Conservation (phyloP, 30 jellyfish, hydroid and myxozoan species). For the Phacellophora camtschatica region DNA sequence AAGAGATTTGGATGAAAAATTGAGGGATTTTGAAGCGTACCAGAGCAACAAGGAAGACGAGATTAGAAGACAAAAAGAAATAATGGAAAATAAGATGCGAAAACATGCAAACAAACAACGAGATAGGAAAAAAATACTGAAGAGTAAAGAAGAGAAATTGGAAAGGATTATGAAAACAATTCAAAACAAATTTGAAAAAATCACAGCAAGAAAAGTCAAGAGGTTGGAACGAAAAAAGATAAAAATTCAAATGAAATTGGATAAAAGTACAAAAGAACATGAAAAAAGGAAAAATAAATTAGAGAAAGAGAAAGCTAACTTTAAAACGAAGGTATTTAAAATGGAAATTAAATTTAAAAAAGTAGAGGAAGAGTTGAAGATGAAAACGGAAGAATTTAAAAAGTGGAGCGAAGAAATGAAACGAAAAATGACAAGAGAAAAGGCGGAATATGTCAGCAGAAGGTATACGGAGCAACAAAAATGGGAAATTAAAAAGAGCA, state of each 20-base stretch:
- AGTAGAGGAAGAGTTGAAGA: not conserved
- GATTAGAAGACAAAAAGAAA: not conserved
- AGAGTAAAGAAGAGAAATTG: constrained; percentile 7
- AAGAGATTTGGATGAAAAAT: not conserved
- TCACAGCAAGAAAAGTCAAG: not conserved
- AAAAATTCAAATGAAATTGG: not conserved
- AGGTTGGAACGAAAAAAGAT: constrained; percentile 27
- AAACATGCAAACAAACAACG: constrained; percentile 23
- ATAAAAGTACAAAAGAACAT: not conserved
- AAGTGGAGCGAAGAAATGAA: constrained; percentile 22
- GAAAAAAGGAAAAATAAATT: constrained; percentile 1
- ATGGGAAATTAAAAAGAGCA: constrained; percentile 11
- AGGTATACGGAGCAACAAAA: constrained; percentile 14
- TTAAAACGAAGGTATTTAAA: not conserved
- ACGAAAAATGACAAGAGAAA: constrained; percentile 15
- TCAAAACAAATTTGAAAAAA: constrained; percentile 8
- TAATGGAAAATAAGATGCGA: constrained; percentile 41
- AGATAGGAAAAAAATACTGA: not conserved
- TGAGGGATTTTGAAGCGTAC: not conserved
- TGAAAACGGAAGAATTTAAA: constrained; percentile 18
- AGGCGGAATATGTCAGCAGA: constrained; percentile 2
- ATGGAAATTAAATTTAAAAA: not conserved
- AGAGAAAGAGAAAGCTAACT: not conserved
- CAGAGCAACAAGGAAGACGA: constrained; percentile 5
- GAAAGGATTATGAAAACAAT: not conserved